These are phyloP conservation scores for Apis cerana DNA, from an alignment of 1,140 invertebrate genomes.

Conservation along the genomic window DNA sequence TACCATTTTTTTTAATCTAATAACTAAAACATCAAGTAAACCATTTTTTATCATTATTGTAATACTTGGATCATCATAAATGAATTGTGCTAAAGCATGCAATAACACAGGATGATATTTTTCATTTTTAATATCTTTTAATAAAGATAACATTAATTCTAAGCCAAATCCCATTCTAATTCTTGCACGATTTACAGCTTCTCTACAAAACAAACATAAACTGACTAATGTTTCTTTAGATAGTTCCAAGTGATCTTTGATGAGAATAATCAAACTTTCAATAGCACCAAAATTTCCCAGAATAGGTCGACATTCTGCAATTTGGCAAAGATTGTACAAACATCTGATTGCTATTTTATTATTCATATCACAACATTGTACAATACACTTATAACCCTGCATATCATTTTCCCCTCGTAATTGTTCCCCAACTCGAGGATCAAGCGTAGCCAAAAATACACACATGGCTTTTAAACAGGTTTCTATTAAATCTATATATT, in stretches of 20 bases:
- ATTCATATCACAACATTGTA: slow-evolving; percentile 62
- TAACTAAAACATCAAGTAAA: slow-evolving; percentile 69
- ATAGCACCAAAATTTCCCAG: slow-evolving; percentile 70
- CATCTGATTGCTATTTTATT: slow-evolving; percentile 73
- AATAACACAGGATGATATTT: slow-evolving; percentile 69
- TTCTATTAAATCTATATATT: slow-evolving; percentile 65
- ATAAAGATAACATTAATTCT: slow-evolving; percentile 69
- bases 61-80: slow-evolving; percentile 70
- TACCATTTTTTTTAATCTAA: slow-evolving; percentile 69
- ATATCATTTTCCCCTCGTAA: slow-evolving; percentile 66
- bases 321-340: slow-evolving; percentile 69
- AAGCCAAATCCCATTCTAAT: slow-evolving; percentile 67
- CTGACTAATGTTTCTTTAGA: slow-evolving; percentile 62
- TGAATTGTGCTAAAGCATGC: slow-evolving; percentile 71
- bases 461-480: slow-evolving; percentile 75
- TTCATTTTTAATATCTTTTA: slow-evolving; percentile 66
- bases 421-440: slow-evolving; percentile 65
- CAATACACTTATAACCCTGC: slow-evolving; percentile 68
- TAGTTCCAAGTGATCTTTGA: slow-evolving; percentile 52
- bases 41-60: slow-evolving; percentile 74
- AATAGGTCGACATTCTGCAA: slow-evolving; percentile 70
- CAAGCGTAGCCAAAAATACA: slow-evolving; percentile 60
- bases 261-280: slow-evolving; percentile 62
- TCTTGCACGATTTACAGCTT: slow-evolving; percentile 73
- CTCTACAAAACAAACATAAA: slow-evolving; percentile 74